phyloP scores from a whole-genome alignment of 2,888 invertebrate species.

The Iselma pallidipennis region DNA sequence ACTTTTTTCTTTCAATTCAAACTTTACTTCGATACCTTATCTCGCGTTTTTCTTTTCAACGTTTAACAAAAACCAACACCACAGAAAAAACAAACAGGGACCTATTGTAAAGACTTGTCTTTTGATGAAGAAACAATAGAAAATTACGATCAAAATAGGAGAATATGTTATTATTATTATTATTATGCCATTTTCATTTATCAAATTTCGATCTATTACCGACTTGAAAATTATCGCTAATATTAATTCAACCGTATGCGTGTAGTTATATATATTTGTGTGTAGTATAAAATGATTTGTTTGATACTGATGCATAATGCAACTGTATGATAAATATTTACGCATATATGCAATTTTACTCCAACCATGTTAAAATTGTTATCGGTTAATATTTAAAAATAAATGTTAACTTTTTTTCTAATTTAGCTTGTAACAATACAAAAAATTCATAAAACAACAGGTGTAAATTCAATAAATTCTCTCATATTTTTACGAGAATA shows the following conservation, averaged over 20 bases:
- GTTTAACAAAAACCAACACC: no score
- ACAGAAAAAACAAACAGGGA: no score
- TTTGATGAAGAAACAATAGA: neutral
- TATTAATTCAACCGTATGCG: slow-evolving; percentile 29
- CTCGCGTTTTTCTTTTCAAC: no score
- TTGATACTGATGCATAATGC: slow-evolving; percentile 29
- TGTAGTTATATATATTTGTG: slow-evolving; percentile 12
- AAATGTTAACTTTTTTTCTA: neutral
- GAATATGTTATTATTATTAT: neutral
- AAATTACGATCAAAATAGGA: neutral
- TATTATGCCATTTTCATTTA: neutral
- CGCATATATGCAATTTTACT: neutral
- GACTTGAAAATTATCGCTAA: slow-evolving; percentile 10
- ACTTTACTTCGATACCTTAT: no score
- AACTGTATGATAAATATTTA: slow-evolving; percentile 4
- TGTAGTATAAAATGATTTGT: slow-evolving; percentile 21
- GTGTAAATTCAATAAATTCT: neutral
- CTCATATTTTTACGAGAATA: neutral
- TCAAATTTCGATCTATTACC: slow-evolving; percentile 15
- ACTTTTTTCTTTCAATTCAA: slow-evolving; percentile 15
- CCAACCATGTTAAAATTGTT: neutral
- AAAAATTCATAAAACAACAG: neutral
- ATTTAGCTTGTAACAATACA: no score
- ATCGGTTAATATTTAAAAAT: neutral
- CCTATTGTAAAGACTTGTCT: neutral